A percentile compares a stretch with the other conserved stretches of the same genome.
These are phyloP conservation scores for Cremastobaeus sp. DNA, from an alignment of 2,888 invertebrate genomes.

Conservation along the genomic window DNA sequence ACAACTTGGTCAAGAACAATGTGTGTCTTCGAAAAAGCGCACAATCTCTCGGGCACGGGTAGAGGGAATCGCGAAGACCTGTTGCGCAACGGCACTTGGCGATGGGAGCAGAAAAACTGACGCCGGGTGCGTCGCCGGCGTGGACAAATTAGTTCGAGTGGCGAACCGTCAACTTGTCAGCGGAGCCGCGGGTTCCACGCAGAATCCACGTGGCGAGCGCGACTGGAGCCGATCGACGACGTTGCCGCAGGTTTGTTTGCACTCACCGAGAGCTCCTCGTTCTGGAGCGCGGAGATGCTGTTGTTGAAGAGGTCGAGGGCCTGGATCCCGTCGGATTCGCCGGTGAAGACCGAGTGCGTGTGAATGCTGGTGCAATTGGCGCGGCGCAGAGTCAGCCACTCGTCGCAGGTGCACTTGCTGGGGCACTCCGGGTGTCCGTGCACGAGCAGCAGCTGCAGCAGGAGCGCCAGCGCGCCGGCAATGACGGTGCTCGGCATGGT, in stretches of 20 bases:
- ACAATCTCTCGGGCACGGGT: too few relatives aligned
- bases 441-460: constrained; percentile 29
- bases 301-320: constrained; percentile 75
- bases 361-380: constrained; percentile 70
- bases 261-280: constrained; percentile 71
- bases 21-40: too few relatives aligned
- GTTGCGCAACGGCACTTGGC: constrained; percentile 1
- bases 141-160: too few relatives aligned
- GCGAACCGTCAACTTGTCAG: too few relatives aligned
- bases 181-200: too few relatives aligned
- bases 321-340: constrained; percentile 67
- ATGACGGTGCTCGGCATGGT: constrained; percentile 14
- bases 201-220: too few relatives aligned
- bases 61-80: constrained; percentile 1
- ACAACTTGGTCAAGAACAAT: too few relatives aligned
- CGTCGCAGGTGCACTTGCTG: constrained; percentile 69
- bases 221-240: too few relatives aligned
- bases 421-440: constrained; percentile 64
- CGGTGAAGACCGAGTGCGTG: constrained; percentile 71
- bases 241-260: too few relatives aligned
- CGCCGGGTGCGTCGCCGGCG: too few relatives aligned
- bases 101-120: too few relatives aligned
- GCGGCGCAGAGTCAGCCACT: constrained; percentile 68
- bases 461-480: constrained; percentile 12
- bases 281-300: constrained; percentile 68